Base-by-base conservation (phyloP, 2,797 vertebrate genomes). In the Tolypeutes matacus region DNA sequence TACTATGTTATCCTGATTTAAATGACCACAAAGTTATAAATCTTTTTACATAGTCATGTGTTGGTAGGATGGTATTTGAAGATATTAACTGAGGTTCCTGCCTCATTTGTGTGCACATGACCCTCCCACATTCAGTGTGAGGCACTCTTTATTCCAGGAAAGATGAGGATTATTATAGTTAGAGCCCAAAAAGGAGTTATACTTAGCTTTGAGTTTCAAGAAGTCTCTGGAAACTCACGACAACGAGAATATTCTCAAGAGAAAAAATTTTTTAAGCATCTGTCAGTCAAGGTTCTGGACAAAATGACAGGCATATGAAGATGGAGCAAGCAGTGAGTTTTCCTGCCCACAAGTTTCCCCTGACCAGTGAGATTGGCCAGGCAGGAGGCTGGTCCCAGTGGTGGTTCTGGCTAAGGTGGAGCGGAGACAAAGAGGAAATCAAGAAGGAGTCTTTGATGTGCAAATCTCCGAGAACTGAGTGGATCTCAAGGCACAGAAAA, bases 1-100 rank as follows among this genome's bases (percentile, higher is more conserved):
- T 72, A 81, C 5, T 81, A 69, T 56, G 21, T 81, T 78, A 78
- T 65, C 29, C 62, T 96, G 76, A 93, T 72, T 94, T 65, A 83
- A 78, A 62, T 36, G 25, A 58, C 51, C 17, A 58, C 13, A 81
- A 9, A 81, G 6, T 64, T 87, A 76, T 56, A 51, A 36, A 56
- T 73, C 17, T 70, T 56, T 72, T 51, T 87, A 78, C 8, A 69
- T 27, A 67, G 3, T 27, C 11, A 49, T 8, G 12, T 42, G 70
- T 29, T 53, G n/a, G 58, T 36, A 31, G 56, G 62, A 53, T 64
- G 77, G n/a, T 62, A 69, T 60, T 31, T 76, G 65, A 46, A 75
- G 51, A 76, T 72, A 70, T 29, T 82, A 73, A 77, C 3, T 29
- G 34, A 92, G 84, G 51, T 60, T 70, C 39, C 56, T 34, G 21